phyloP scores from a whole-genome alignment of 2,888 invertebrate species.

The Dryococelus australis region DNA sequence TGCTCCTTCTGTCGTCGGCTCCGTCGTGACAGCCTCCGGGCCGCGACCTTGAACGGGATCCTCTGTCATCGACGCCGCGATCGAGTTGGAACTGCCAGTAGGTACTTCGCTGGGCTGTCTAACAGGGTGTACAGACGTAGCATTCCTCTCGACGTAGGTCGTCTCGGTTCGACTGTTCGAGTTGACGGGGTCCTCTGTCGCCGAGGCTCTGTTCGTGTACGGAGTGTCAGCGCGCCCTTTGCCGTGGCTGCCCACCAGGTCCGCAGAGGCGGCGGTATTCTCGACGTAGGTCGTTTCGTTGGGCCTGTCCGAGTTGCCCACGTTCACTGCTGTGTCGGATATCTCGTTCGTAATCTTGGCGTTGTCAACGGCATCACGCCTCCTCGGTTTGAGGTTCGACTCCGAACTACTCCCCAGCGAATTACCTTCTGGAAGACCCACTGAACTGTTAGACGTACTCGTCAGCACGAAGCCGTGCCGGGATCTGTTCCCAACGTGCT shows the following conservation, averaged over 20 bases:
- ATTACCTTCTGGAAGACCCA: neutral
- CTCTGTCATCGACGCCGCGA: neutral
- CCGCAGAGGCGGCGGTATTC: neutral
- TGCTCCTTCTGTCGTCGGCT: neutral
- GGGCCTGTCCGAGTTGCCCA: neutral
- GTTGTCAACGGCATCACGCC: neutral
- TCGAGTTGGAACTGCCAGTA: no score
- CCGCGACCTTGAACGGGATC: neutral
- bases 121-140: no score
- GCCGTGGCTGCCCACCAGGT: neutral
- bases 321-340: neutral
- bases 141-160: no score
- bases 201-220: neutral
- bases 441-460: neutral
- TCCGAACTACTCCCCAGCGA: neutral
- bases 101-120: no score
- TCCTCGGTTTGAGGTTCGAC: neutral
- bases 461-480: neutral
- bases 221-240: neutral
- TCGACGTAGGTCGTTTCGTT: neutral
- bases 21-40: conserved; percentile 12
- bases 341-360: neutral
- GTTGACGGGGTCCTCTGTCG: neutral
- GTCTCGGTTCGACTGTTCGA: no score
- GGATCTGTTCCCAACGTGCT: neutral